phyloP scores from a whole-genome alignment of 23 tunicate species.

The Styela plicata region DNA sequence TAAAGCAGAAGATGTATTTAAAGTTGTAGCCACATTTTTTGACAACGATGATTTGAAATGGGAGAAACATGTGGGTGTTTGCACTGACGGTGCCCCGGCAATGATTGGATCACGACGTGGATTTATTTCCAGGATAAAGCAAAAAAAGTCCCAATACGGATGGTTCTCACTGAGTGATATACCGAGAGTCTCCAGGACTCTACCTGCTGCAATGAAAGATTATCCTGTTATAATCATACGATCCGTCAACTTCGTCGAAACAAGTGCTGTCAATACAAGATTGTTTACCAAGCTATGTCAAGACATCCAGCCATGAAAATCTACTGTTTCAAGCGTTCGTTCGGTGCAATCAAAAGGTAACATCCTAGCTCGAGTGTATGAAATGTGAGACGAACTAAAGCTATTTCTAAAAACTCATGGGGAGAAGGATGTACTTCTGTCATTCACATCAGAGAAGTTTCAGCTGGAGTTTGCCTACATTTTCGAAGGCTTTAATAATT shows the following conservation, averaged over 20 bases:
- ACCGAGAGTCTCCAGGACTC: slow-evolving; percentile 33
- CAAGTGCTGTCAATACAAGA: slow-evolving; percentile 47
- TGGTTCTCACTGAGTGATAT: slow-evolving; percentile 48
- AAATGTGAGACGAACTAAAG: slow-evolving; percentile 39
- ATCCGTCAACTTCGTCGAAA: slow-evolving; percentile 33
- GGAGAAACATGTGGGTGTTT: slow-evolving; percentile 52
- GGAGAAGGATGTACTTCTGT: slow-evolving; percentile 28
- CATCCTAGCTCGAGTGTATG: slow-evolving; percentile 45
- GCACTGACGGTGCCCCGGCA: slow-evolving; percentile 31
- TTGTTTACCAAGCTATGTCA: slow-evolving; percentile 48
- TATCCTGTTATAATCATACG: slow-evolving; percentile 34
- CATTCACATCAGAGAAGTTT: slow-evolving; percentile 35
- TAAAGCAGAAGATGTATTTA: no score
- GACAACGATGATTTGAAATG: slow-evolving; percentile 37
- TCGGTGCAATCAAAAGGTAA: slow-evolving; percentile 51
- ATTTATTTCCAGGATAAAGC: slow-evolving; percentile 40
- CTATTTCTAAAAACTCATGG: slow-evolving; percentile 43
- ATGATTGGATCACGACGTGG: slow-evolving; percentile 9
- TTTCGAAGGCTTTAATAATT: slow-evolving; percentile 33
- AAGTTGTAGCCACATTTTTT: slow-evolving; percentile 22
- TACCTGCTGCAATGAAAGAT: slow-evolving; percentile 33
- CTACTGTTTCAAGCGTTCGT: background rate
- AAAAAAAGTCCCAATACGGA: slow-evolving; percentile 39
- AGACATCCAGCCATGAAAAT: slow-evolving; percentile 26
- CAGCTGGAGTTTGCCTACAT: slow-evolving; percentile 42